phyloP scores from a whole-genome alignment of 2,888 invertebrate genomes.

The Pecten maximus region DNA sequence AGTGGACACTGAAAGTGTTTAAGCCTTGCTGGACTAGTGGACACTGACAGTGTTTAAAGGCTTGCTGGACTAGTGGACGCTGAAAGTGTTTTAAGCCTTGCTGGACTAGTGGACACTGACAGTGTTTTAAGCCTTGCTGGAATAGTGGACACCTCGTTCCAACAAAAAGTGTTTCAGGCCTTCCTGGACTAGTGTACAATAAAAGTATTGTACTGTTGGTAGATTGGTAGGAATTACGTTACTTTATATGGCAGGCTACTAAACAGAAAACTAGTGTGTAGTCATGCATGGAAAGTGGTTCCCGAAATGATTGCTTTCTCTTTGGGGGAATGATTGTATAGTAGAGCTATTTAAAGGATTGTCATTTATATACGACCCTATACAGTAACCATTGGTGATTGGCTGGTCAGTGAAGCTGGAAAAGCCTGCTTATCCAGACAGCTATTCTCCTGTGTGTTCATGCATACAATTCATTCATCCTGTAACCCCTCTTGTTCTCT shows the following conservation, averaged over 20 bases:
- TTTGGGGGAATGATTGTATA: background rate
- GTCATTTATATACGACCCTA: background rate
- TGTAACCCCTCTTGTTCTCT: background rate
- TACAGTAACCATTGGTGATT: constrained; percentile 4
- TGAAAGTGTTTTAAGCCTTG: too few species aligned
- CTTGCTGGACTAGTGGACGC: too few species aligned
- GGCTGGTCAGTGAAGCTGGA: background rate
- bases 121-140: too few species aligned
- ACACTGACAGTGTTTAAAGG: too few species aligned
- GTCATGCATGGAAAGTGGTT: background rate
- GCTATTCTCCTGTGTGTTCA: background rate
- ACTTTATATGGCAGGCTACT: background rate
- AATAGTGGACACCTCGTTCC: too few species aligned
- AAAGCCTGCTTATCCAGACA: background rate
- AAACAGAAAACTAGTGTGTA: background rate
- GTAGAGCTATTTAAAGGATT: background rate
- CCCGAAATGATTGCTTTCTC: background rate
- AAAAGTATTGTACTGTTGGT: too few species aligned
- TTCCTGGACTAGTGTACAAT: too few species aligned
- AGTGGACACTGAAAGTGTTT: too few species aligned
- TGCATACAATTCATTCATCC: background rate
- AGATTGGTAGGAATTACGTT: too few species aligned
- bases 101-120: too few species aligned
- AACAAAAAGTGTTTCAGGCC: too few species aligned
- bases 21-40: too few species aligned